Conservation (phyloP, 2,113 vertebrate genomes). For the Hippocampus mohnikei region DNA sequence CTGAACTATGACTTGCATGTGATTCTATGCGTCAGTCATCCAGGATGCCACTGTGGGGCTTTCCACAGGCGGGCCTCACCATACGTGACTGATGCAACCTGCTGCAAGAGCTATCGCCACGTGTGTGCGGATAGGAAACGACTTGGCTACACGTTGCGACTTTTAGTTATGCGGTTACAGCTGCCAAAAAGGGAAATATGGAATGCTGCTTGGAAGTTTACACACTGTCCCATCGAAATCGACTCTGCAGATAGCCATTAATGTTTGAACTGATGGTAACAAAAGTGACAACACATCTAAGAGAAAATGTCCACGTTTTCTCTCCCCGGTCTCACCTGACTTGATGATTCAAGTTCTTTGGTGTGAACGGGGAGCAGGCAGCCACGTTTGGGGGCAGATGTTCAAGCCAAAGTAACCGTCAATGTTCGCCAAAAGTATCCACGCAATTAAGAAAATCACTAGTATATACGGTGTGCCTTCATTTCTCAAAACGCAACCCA, state of each 20-base stretch:
- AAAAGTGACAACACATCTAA: background rate
- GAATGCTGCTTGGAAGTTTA: background rate
- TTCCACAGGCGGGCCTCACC: background rate
- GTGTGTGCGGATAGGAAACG: background rate
- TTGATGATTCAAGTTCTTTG: no score
- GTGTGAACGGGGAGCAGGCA: no score
- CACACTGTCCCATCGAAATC: background rate
- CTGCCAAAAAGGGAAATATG: background rate
- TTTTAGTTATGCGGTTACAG: background rate
- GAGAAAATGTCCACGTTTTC: background rate
- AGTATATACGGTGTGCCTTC: no score
- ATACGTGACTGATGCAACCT: constrained; percentile 61
- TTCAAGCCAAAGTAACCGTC: no score
- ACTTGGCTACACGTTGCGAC: constrained; percentile 19
- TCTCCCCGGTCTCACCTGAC: no score
- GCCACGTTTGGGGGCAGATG: no score
- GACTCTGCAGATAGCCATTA: background rate
- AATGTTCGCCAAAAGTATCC: no score
- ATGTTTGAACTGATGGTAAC: background rate
- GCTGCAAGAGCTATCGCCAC: constrained; percentile 45
- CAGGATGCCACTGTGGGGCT: constrained; percentile 11
- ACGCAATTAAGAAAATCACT: no score
- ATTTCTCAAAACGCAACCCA: no score
- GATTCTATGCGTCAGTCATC: constrained; percentile 16
- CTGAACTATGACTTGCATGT: constrained; percentile 18